Evolutionary conservation across 2,797 vertebrate genomes (phyloP), one percentile per base, ranked within the genome.

Genomic region (Myoxocephalus aenaeus): DNA sequence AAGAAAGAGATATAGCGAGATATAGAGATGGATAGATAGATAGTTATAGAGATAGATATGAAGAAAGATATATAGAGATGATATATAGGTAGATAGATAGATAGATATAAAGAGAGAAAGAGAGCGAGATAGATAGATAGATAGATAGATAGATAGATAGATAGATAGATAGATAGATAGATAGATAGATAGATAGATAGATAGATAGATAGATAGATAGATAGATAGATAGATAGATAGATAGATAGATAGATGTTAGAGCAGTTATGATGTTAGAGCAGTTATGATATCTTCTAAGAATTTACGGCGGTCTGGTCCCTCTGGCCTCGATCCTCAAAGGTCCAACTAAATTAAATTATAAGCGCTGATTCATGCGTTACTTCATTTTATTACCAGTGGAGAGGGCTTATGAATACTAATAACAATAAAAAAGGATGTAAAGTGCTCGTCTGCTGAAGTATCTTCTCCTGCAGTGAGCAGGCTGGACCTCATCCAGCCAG

Each of bases 391-490:
- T 18, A 13, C 12, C 2, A 48, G 50, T n/a, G 42, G 57, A 71
- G 54, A 75, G 29, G 36, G 12, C 25, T 38, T 14, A 15, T 12
- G 56, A 7, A 46, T 50, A 32, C 61, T 40, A 61, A 25, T 54
- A 25, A 59, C 18, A 6, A 75, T 70, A n/a, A 68, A 65, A 72
- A 12, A 63, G 25, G 54, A 65, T 48, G n/a, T 59, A 48, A 66
- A 46, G 58, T 15, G n/a, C 2, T 2, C 38, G n/a, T 5, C 22
- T 50, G 70, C 18, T 78, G 50, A 61, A 42, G 38, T 14, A 7
- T 32, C 63, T 20, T 5, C 5, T 40, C n/a, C 14, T 4, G n/a
- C n/a, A 27, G 20, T 51, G 32, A 32, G 32, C 32, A 32, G 38
- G 2, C 9, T 38, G 38, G 2, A 40, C 4, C 38, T 53, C 67